Conservation (phyloP, 2,888 invertebrate species). For the Proisotoma minuta region DNA sequence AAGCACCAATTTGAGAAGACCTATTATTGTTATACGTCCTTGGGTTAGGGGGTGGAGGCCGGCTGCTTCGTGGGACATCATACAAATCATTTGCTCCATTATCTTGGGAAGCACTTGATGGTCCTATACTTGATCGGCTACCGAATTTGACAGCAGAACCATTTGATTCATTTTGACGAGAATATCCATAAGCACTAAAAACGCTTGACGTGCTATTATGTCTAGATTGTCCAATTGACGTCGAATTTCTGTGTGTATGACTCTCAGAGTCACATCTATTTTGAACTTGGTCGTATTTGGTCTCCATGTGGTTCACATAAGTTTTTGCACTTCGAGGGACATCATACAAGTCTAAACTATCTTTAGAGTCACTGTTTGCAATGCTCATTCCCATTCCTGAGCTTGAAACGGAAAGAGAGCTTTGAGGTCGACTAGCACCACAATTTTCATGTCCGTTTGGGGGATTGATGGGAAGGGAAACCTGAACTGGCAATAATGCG, state of each 20-base stretch:
- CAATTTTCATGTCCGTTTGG: background rate
- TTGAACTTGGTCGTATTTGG: constrained; percentile 40
- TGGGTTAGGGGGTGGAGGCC: background rate
- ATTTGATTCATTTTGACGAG: constrained; percentile 13
- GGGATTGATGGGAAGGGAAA: background rate
- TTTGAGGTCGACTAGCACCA: constrained; percentile 33
- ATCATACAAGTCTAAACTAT: constrained; percentile 38
- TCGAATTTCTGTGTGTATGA: background rate
- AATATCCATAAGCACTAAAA: constrained; percentile 36
- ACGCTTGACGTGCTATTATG: constrained; percentile 28
- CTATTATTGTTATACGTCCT: background rate
- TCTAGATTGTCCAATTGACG: constrained; percentile 7
- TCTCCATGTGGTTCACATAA: constrained; percentile 39
- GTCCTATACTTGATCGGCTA: background rate
- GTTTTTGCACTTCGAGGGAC: constrained; percentile 35
- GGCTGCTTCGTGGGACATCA: constrained; percentile 32
- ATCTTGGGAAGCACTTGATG: background rate
- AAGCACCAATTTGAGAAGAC: background rate
- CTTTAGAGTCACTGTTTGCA: constrained; percentile 39
- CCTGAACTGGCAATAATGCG: background rate
- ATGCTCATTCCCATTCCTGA: constrained; percentile 38
- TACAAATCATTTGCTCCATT: constrained; percentile 19
- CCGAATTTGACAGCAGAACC: constrained; percentile 8
- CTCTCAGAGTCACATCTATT: constrained; percentile 8
- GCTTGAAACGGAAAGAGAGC: constrained; percentile 38